Evolutionary conservation across 2,113 vertebrate species (phyloP), one percentile per base, ranked within the genome.

Genomic region (Baryphthengus martii): DNA sequence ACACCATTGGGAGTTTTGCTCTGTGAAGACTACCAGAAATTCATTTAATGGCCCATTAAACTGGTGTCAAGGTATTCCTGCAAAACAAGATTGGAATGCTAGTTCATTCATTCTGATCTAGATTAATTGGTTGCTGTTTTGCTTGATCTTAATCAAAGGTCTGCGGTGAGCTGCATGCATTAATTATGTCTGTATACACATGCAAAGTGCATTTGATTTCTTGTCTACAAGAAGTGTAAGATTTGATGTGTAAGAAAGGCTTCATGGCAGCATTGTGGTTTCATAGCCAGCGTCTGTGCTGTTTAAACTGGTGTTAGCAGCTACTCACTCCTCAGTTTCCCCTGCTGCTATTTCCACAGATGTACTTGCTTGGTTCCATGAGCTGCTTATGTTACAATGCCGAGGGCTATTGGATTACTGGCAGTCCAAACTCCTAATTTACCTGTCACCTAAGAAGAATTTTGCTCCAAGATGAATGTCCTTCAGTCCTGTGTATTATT

Each of bases 81-180:
- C 75, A 63, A 85, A 91, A 58, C 85, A 39, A 58, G 71, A 67
- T 73, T 65, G 44, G 85, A 89, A 85, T 58, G n/a, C 39, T 29
- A 24, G 75, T 77, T 82, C 7, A 3, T 20, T 73, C 33, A 17
- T 81, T 85, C 53, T 47, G 47, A 53, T 63, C n/a, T n/a, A 39
- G 58, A 81, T 79, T 47, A 81, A 53, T n/a, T 42, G 47, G 53
- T 81, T 68, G 49, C 42, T 73, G 49, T 49, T 88, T 85, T 63
- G 11, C 49, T 85, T 78, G 49, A 53, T 65, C 49, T 85, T 85
- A 91, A 90, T 95, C 67, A 80, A 82, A 95, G 53, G 59, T 78
- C 61, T 85, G 29, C 26, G 28, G 29, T 17, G 20, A 85, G 88
- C 24, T 49, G 44, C 53, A 55, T 63, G n/a, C 66, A 49, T 44